These are phyloP conservation scores for Phengaris alcon DNA, from an alignment of 2,888 invertebrate species.

Conservation along the genomic window DNA sequence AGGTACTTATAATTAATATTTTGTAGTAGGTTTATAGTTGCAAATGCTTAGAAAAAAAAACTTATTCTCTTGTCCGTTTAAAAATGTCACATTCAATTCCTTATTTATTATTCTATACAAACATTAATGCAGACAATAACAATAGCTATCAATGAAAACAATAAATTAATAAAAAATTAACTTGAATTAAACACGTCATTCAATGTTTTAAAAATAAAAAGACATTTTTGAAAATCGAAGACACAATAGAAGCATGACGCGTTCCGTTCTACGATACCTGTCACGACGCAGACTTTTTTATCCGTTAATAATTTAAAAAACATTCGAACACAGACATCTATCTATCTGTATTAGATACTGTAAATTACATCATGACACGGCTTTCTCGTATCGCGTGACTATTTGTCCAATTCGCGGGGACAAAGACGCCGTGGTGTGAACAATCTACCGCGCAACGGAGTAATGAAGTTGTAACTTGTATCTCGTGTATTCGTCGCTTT, in stretches of 20 bases:
- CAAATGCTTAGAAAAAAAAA: no score
- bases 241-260: not conserved
- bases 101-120: no score
- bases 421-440: conserved; percentile 55
- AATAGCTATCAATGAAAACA: no score
- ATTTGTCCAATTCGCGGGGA: conserved; percentile 51
- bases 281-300: conserved; percentile 32
- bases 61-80: no score
- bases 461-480: conserved; percentile 61
- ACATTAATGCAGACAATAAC: no score
- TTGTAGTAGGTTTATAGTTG: no score
- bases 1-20: no score
- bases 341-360: conserved; percentile 49
- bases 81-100: no score
- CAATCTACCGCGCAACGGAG: conserved; percentile 44
- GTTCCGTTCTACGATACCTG: conserved; percentile 17
- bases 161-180: not conserved
- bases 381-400: conserved; percentile 37
- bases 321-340: conserved; percentile 48
- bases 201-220: not conserved
- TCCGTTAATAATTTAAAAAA: conserved; percentile 33
- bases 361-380: conserved; percentile 58
- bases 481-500: conserved; percentile 50
- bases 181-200: not conserved
- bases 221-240: not conserved